These are phyloP conservation scores for Cuculus canorus DNA, from an alignment of 2,797 vertebrate species.

Conservation along the genomic window DNA sequence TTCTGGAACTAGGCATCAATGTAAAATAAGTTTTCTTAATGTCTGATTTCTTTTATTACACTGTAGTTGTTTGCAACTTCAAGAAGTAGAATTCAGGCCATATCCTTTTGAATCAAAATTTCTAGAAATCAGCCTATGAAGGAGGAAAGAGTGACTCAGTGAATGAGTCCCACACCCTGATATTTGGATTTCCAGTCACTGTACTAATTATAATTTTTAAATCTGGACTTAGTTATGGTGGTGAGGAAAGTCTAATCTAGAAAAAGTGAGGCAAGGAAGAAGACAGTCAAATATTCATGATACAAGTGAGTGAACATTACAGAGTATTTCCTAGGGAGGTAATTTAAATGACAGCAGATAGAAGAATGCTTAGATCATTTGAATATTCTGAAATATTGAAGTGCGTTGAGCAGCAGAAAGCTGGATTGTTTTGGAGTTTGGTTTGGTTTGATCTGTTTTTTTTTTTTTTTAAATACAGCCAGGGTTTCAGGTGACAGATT, in stretches of 20 bases:
- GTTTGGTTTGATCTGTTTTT: no score
- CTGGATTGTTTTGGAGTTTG: not conserved
- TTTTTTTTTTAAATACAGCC: fast-evolving
- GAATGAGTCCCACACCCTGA: not conserved
- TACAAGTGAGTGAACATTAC: not conserved
- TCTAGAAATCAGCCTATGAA: not conserved
- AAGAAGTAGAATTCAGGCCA: not conserved
- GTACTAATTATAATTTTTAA: not conserved
- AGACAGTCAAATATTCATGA: not conserved
- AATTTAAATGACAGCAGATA: not conserved
- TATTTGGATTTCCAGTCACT: not conserved
- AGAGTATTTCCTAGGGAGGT: not conserved
- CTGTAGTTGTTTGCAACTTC: not conserved
- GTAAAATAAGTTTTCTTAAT: not conserved
- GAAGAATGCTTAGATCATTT: not conserved
- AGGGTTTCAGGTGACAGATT: not conserved
- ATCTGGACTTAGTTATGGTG: not conserved
- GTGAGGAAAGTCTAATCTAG: not conserved
- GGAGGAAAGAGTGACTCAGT: not conserved
- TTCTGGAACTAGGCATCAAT: not conserved
- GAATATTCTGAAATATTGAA: not conserved
- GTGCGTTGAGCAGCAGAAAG: not conserved
- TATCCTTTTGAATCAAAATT: not conserved
- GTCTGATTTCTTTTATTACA: not conserved
- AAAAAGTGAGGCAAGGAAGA: not conserved